A percentile compares a stretch with the other conserved stretches of the same genome.
These are phyloP conservation scores for Drosophila vallismaia DNA, from an alignment of 2,888 invertebrate species.

Conservation along the genomic window DNA sequence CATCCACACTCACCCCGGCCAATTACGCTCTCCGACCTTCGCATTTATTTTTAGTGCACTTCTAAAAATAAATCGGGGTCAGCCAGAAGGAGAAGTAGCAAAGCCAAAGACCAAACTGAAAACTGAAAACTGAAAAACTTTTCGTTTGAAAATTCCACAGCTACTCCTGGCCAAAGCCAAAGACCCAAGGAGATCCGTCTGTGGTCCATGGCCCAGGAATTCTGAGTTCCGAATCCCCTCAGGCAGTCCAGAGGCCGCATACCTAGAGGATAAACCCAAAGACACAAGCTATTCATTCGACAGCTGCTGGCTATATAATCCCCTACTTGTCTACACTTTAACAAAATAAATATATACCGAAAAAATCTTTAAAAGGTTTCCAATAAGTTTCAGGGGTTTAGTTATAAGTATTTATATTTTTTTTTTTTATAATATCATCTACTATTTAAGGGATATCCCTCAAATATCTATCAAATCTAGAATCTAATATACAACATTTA, in stretches of 20 bases:
- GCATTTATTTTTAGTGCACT: constrained; percentile 76
- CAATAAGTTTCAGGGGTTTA: no score
- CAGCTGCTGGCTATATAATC: not conserved
- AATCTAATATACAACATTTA: no score
- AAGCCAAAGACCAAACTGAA: not conserved
- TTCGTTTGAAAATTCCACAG: not conserved
- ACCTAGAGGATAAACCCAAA: not conserved
- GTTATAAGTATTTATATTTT: no score
- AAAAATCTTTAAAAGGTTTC: no score
- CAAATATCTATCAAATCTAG: no score
- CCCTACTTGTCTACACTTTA: not conserved
- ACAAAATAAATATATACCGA: no score
- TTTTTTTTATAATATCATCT: no score
- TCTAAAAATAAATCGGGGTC: constrained; percentile 78
- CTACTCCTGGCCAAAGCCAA: no score
- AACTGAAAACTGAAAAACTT: not conserved
- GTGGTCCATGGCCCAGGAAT: constrained; percentile 1
- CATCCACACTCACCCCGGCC: constrained; percentile 34
- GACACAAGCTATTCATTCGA: not conserved
- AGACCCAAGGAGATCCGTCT: not conserved
- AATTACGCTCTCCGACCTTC: constrained; percentile 68
- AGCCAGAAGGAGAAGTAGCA: constrained; percentile 35
- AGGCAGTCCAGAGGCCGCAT: not conserved
- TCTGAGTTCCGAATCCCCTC: not conserved
- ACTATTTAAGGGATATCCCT: no score